phyloP scores from a whole-genome alignment of 2,888 invertebrate genomes.

The Halictus ligatus region DNA sequence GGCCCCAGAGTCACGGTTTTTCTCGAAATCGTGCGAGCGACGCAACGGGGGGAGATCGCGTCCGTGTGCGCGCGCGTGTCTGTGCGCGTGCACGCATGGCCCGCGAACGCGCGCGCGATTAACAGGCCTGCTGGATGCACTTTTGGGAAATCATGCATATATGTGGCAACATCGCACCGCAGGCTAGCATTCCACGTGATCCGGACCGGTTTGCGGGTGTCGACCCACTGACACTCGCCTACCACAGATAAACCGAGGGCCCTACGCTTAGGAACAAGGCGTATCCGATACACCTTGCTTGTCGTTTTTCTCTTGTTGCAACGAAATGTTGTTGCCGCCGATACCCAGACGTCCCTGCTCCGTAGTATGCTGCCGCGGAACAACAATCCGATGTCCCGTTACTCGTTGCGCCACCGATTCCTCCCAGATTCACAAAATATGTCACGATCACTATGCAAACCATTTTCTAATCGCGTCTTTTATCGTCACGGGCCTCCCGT shows the following conservation, averaged over 20 bases:
- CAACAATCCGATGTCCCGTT: slow-evolving; percentile 5
- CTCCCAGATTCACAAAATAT: neutral
- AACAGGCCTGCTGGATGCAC: slow-evolving; percentile 68
- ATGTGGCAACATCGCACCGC: slow-evolving; percentile 74
- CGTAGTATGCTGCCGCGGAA: neutral
- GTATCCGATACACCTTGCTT: slow-evolving; percentile 66
- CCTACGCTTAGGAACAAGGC: slow-evolving; percentile 52
- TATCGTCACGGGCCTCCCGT: neutral
- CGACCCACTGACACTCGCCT: slow-evolving; percentile 74
- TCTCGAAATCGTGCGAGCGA: slow-evolving; percentile 53
- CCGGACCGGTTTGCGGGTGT: slow-evolving; percentile 77
- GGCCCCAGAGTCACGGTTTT: slow-evolving; percentile 38
- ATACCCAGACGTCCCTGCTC: neutral
- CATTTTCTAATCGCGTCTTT: neutral
- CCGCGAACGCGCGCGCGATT: slow-evolving; percentile 17
- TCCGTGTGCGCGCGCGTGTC: neutral
- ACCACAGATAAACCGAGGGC: slow-evolving; percentile 72
- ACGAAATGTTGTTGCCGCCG: slow-evolving; percentile 41
- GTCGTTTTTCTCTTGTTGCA: slow-evolving; percentile 72
- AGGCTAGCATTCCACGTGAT: slow-evolving; percentile 75
- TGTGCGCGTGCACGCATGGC: slow-evolving; percentile 25
- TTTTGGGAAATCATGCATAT: slow-evolving; percentile 75
- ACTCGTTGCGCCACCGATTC: neutral
- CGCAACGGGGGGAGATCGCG: neutral
- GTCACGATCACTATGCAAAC: neutral